Percentiles rank a stretch among this genome's conserved stretches.
Evolutionary conservation across 2,888 invertebrate genomes (phyloP).

Genomic region (Drosophila niveifrons): DNA sequence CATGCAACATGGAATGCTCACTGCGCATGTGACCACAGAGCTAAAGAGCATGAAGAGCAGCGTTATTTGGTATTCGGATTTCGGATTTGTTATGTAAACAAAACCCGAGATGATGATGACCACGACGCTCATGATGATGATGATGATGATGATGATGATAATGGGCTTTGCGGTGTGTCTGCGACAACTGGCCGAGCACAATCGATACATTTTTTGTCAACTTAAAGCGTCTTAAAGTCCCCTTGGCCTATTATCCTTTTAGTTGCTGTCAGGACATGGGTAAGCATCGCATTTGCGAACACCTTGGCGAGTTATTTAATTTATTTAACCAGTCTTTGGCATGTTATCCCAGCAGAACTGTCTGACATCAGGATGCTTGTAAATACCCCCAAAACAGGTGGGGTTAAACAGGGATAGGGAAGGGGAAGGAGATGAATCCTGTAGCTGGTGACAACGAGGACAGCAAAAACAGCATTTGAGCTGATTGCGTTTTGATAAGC

Average conservation of each 20-base stretch:
- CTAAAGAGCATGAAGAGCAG: neutral
- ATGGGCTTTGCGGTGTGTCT: slow-evolving; percentile 46
- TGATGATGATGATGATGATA: slow-evolving; percentile 7
- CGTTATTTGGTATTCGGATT: slow-evolving; percentile 11
- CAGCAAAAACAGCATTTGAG: slow-evolving; percentile 64
- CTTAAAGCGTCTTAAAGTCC: slow-evolving; percentile 43
- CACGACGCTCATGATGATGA: neutral
- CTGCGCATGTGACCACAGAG: slow-evolving; percentile 75
- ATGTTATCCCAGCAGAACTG: slow-evolving; percentile 45
- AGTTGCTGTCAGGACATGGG: slow-evolving; percentile 26
- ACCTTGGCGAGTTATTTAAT: slow-evolving; percentile 54
- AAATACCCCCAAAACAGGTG: slow-evolving; percentile 20
- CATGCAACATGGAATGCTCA: slow-evolving; percentile 40
- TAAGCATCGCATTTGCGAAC: slow-evolving; percentile 32
- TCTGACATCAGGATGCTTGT: slow-evolving; percentile 34
- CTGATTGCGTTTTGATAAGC: slow-evolving; percentile 78
- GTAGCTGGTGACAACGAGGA: slow-evolving; percentile 31
- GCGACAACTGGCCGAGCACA: slow-evolving; percentile 32
- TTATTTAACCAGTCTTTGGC: slow-evolving; percentile 44
- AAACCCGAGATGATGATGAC: slow-evolving; percentile 48
- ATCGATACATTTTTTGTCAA: slow-evolving; percentile 36
- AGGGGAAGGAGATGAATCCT: slow-evolving; percentile 1
- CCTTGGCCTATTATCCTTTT: slow-evolving; percentile 22
- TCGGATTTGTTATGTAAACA: slow-evolving; percentile 74
- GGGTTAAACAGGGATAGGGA: slow-evolving; percentile 6